Conservation (phyloP, 1,140 invertebrate genomes). For the Lamellibrachia luymesi region DNA sequence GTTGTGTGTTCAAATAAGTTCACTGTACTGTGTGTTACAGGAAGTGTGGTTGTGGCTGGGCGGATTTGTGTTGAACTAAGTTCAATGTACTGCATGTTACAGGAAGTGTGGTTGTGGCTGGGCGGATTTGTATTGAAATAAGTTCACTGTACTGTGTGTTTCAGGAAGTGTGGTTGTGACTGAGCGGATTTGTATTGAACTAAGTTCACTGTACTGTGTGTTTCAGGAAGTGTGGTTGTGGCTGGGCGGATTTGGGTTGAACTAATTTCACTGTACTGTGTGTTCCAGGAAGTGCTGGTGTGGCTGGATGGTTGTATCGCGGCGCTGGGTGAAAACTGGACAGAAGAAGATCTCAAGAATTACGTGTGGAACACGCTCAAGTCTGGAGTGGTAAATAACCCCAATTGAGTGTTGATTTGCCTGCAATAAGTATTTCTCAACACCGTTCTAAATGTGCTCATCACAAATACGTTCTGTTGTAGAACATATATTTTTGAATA, state of each 20-base stretch:
- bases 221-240: constrained; percentile 57
- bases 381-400: constrained; percentile 70
- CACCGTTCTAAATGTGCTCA: background rate
- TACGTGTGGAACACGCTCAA: constrained; percentile 95
- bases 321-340: constrained; percentile 73
- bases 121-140: constrained; percentile 29
- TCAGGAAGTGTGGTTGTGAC: constrained; percentile 57
- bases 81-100: constrained; percentile 13
- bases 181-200: constrained; percentile 33
- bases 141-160: constrained; percentile 17
- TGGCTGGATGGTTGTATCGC: constrained; percentile 62
- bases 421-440: background rate
- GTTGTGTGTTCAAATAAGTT: too few relatives aligned
- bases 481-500: too few relatives aligned
- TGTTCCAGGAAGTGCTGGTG: constrained; percentile 55
- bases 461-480: too few relatives aligned
- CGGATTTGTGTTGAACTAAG: too few relatives aligned
- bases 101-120: constrained; percentile 58
- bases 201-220: background rate
- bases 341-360: constrained; percentile 84
- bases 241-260: constrained; percentile 37
- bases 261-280: background rate
- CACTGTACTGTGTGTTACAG: too few relatives aligned
- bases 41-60: too few relatives aligned
- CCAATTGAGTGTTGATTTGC: background rate